Conservation (phyloP, 2,888 invertebrate species). For the Xanthorhoe spadicearia region DNA sequence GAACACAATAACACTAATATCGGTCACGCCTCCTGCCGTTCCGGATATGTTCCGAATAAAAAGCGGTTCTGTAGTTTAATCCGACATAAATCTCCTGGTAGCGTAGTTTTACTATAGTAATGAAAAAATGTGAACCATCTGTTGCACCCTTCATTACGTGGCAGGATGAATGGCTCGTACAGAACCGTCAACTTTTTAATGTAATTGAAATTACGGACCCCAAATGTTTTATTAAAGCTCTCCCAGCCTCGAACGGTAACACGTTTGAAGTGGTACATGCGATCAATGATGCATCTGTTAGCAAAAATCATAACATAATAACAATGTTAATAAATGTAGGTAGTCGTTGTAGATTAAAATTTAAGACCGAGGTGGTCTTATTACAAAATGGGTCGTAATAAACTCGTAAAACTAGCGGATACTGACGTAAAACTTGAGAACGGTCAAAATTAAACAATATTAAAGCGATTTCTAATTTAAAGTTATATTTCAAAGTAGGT, state of each 20-base stretch:
- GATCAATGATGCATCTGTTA: conserved; percentile 43
- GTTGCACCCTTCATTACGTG: conserved; percentile 83
- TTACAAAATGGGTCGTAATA: background rate
- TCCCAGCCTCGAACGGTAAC: conserved; percentile 59
- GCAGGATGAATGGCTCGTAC: conserved; percentile 71
- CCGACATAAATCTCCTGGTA: conserved; percentile 79
- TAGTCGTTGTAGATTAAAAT: conserved; percentile 1
- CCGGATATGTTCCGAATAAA: conserved; percentile 77
- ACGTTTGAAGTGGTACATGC: conserved; percentile 56
- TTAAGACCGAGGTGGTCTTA: background rate
- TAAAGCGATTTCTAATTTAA: background rate
- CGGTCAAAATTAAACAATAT: background rate
- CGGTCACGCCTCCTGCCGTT: conserved; percentile 74
- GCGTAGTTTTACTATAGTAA: conserved; percentile 75
- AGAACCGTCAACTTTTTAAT: conserved; percentile 80
- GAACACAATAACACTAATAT: conserved; percentile 72
- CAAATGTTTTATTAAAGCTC: conserved; percentile 78
- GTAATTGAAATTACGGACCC: conserved; percentile 80
- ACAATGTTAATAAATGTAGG: conserved; percentile 33
- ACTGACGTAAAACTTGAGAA: conserved; percentile 10
- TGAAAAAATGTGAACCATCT: conserved; percentile 82
- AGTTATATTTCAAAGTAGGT: background rate
- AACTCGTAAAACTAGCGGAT: conserved; percentile 2
- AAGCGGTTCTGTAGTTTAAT: conserved; percentile 75
- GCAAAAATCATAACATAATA: conserved; percentile 40